Evolutionary conservation across 2,888 invertebrate species (phyloP), one percentile per base, ranked within the genome.

Genomic region (Ormyrus pomaceus): DNA sequence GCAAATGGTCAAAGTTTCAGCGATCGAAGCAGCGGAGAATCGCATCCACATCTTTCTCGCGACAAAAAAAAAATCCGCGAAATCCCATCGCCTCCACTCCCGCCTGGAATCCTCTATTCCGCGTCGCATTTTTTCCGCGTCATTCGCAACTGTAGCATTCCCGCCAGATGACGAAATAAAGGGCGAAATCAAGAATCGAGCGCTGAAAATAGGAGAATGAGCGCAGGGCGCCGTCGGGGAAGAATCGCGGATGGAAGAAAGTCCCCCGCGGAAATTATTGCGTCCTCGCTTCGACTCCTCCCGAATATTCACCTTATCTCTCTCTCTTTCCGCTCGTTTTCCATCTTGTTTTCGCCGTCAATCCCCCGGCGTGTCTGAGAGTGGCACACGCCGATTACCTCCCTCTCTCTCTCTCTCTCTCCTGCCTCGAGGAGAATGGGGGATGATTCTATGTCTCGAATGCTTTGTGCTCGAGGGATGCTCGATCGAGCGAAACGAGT

Each of bases 321-420:
- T 45, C n/a, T 45, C 19, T 7, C 56, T 10, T 13, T 45, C 8
- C 53, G 7, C 7, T 0, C 66, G 13, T 19, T 64, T 62, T 70
- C 56, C 76, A 51, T 62, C 69, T 64, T 70, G 76, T 77, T 64
- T 69, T 72, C 72, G 45, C 50, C 75, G 79, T 79, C 74, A 75
- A 79, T 70, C 79, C 65, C 48, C 4, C 34, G 34, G 53, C 48
- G 64, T 48, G 65, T 69, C 62, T 77, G 76, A 69, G 66, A 72
- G 58, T 80, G 80, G 68, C 80, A 69, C 68, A 58, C 51, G 72
- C 62, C 77, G 80, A 77, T 76, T 77, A 73, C 80, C n/a, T n/a
- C 51, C 10, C 51, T 72, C 13, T 19, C 61, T 46, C 53, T 56
- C 50, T 50, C 11, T 56, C 62, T 45, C 34, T 77, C 45, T 50